These are phyloP conservation scores for Anguilla japonica DNA, from an alignment of 2,113 vertebrate species.

Conservation along the genomic window DNA sequence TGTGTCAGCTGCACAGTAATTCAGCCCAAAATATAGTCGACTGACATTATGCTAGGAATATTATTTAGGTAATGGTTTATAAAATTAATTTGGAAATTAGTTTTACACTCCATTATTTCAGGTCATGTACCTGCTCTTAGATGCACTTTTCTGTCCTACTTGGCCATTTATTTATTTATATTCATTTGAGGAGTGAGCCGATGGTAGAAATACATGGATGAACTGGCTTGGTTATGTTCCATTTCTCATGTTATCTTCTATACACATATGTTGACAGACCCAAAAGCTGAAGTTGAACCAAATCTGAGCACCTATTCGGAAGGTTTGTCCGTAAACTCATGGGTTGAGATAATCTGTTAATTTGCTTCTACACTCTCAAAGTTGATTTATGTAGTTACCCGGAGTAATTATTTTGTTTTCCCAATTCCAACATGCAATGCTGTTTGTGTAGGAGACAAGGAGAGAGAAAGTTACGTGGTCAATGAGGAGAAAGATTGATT, in stretches of 20 bases:
- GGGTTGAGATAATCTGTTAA: not conserved
- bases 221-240: not conserved
- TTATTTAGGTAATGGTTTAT: not conserved
- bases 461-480: too few relatives aligned
- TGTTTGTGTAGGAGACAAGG: too few relatives aligned
- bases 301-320: not conserved
- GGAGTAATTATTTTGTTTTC: too few relatives aligned
- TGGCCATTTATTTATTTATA: not conserved
- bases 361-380: not conserved
- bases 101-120: not conserved
- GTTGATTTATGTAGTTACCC: too few relatives aligned
- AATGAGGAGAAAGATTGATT: too few relatives aligned
- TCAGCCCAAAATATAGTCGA: too few relatives aligned
- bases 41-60: not conserved
- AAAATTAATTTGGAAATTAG: not conserved
- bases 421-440: too few relatives aligned
- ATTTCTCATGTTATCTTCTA: not conserved
- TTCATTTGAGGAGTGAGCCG: not conserved
- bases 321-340: not conserved
- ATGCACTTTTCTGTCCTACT: not conserved
- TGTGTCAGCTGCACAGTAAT: not conserved
- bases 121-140: not conserved
- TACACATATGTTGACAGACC: not conserved
- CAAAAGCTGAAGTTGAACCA: not conserved
- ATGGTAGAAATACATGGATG: too few relatives aligned